Conservation (phyloP, 2,113 vertebrate species). For the human (Homo sapiens) region DNA sequence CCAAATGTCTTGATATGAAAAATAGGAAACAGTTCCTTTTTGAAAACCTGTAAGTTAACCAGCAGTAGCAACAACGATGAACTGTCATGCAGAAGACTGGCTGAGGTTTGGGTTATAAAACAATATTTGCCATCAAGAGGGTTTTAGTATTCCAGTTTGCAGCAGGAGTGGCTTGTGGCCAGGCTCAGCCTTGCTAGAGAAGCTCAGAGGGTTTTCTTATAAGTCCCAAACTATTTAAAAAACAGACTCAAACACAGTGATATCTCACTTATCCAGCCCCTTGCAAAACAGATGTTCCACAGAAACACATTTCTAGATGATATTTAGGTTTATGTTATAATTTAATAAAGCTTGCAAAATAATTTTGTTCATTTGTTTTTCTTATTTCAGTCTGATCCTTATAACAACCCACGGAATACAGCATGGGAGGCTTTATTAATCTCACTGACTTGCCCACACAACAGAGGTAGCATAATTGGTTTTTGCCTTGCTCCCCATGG, state of each 20-base stretch:
- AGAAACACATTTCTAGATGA: not conserved
- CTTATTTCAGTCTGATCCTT: not conserved
- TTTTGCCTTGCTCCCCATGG: accelerated
- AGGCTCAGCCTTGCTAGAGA: not conserved
- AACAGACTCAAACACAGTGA: slow-evolving; percentile 7
- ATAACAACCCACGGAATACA: not conserved
- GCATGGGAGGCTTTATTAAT: not conserved
- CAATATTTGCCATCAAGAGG: not conserved
- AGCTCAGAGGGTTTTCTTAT: not conserved
- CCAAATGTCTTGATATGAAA: not conserved
- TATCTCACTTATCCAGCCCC: not conserved
- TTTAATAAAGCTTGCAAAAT: not conserved
- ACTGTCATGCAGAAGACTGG: not conserved
- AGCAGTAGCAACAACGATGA: not conserved
- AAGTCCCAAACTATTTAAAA: slow-evolving; percentile 12
- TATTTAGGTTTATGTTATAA: not conserved
- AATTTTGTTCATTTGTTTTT: too few species aligned
- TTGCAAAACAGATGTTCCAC: not conserved
- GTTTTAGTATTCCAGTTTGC: not conserved
- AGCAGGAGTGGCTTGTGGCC: not conserved
- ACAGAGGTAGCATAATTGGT: not conserved
- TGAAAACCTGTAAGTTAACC: not conserved
- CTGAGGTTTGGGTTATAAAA: not conserved
- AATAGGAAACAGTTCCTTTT: not conserved
- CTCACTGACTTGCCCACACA: too few species aligned